Percentiles rank a stretch among this genome's conserved stretches.
Conservation (phyloP, 2,888 invertebrate species). For the Clivina fossor region DNA sequence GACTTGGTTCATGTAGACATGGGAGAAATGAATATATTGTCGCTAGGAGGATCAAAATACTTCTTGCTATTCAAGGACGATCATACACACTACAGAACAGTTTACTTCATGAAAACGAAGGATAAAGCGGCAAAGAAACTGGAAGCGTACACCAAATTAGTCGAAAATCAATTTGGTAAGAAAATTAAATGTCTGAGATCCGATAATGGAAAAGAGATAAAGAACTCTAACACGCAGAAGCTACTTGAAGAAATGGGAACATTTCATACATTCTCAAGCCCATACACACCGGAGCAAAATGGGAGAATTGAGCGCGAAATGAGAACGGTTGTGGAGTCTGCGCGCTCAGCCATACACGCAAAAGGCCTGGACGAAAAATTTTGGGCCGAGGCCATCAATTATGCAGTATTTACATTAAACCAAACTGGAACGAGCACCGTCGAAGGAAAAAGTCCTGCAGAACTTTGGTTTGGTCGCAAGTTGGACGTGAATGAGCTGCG, state of each 20-base stretch:
- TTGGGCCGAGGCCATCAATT: constrained; percentile 13
- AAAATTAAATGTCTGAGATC: constrained; percentile 40
- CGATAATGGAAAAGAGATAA: constrained; percentile 17
- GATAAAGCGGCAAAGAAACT: constrained; percentile 40
- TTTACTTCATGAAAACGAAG: constrained; percentile 44
- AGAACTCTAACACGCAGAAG: constrained; percentile 4
- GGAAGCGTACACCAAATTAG: constrained; percentile 39
- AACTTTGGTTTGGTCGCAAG: constrained; percentile 15
- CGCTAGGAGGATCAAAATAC: constrained; percentile 43
- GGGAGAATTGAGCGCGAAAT: constrained; percentile 11
- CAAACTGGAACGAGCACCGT: constrained; percentile 18
- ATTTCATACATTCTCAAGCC: constrained; percentile 1
- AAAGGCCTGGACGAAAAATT: constrained; percentile 8
- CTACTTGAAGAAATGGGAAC: constrained; percentile 11
- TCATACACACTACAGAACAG: constrained; percentile 41
- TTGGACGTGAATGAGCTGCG: constrained; percentile 1
- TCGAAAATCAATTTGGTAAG: constrained; percentile 41
- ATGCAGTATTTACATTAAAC: constrained; percentile 14
- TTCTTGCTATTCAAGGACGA: constrained; percentile 43
- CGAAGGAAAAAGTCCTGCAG: constrained; percentile 14
- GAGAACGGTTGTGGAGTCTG: constrained; percentile 2
- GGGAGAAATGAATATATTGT: constrained; percentile 41
- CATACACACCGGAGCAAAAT: constrained; percentile 11
- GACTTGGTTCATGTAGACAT: constrained; percentile 44
- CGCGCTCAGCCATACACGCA: constrained; percentile 2